Conservation (phyloP, 1,140 invertebrate species). For the Pollicipes pollicipes region DNA sequence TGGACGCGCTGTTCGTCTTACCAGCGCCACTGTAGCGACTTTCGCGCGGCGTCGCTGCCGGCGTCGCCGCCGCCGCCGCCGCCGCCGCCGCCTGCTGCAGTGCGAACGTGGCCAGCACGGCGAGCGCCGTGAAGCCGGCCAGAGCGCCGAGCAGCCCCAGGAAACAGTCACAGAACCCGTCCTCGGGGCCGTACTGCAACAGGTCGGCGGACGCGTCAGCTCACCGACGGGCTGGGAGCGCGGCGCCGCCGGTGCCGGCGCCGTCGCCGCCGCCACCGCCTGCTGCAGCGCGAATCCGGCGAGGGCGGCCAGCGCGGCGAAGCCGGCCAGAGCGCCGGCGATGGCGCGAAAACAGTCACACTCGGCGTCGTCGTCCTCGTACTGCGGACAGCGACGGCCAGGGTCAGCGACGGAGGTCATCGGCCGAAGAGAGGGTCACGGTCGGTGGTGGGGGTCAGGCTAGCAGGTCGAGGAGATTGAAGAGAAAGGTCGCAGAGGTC, state of each 20-base stretch:
- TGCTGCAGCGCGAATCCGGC: not conserved
- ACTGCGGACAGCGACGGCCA: not conserved
- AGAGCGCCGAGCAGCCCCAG: not conserved
- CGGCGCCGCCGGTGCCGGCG: no score
- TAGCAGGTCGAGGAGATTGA: no score
- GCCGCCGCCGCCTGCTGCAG: not conserved
- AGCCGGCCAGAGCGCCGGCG: not conserved
- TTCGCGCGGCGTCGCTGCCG: no score
- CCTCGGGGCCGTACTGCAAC: not conserved
- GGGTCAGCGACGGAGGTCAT: no score
- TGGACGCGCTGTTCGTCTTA: not conserved
- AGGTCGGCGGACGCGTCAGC: not conserved
- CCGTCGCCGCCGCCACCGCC: not conserved
- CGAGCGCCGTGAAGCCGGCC: not conserved
- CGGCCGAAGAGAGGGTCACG: no score
- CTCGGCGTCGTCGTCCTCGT: not conserved
- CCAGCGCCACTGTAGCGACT: no score
- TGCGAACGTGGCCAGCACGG: not conserved
- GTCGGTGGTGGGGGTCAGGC: no score
- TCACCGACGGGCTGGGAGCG: not conserved
- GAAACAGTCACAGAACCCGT: not conserved
- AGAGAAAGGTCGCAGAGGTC: no score
- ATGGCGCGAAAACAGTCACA: not conserved
- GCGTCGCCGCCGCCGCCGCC: no score
- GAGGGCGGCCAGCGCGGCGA: not conserved